A percentile compares a stretch with the other conserved stretches of the same genome.
Conservation (phyloP, 2,888 invertebrate species). For the Drosophila monieri region DNA sequence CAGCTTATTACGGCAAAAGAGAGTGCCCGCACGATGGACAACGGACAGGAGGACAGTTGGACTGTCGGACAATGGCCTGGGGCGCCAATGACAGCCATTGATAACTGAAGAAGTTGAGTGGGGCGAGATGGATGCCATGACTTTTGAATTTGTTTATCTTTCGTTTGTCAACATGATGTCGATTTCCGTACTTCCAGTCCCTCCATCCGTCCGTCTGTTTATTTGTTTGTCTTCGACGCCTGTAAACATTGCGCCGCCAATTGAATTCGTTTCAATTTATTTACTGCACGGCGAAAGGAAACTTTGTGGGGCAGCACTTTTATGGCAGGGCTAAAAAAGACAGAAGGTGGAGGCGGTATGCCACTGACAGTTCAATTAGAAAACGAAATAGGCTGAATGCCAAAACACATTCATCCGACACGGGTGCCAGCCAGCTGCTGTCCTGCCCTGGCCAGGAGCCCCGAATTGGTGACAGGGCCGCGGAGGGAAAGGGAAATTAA, state of each 20-base stretch:
- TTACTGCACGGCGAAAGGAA: slow-evolving; percentile 52
- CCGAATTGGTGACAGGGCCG: slow-evolving; percentile 8
- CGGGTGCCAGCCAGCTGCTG: slow-evolving; percentile 40
- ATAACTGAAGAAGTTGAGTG: slow-evolving; percentile 58
- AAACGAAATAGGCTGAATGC: slow-evolving; percentile 52
- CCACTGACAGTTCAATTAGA: slow-evolving; percentile 65
- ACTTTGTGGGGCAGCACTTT: slow-evolving; percentile 60
- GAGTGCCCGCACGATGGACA: slow-evolving; percentile 40
- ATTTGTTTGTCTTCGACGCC: slow-evolving; percentile 62
- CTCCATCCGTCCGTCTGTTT: slow-evolving; percentile 40
- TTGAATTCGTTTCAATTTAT: slow-evolving; percentile 80
- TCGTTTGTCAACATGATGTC: slow-evolving; percentile 67
- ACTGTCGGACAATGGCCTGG: slow-evolving; percentile 24
- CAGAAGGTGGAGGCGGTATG: background rate
- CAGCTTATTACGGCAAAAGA: slow-evolving; percentile 79
- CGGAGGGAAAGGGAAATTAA: slow-evolving; percentile 8
- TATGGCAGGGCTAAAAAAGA: slow-evolving; percentile 47
- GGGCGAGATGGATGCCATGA: slow-evolving; percentile 43
- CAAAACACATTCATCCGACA: slow-evolving; percentile 38
- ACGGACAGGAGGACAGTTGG: background rate
- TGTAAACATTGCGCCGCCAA: slow-evolving; percentile 75
- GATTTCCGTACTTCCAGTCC: slow-evolving; percentile 16
- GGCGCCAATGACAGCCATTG: slow-evolving; percentile 65
- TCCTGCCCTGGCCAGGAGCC: slow-evolving; percentile 14
- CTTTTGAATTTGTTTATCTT: slow-evolving; percentile 74